Evolutionary conservation across 2,888 invertebrate genomes (phyloP).

Genomic region (Vanessa cardui): DNA sequence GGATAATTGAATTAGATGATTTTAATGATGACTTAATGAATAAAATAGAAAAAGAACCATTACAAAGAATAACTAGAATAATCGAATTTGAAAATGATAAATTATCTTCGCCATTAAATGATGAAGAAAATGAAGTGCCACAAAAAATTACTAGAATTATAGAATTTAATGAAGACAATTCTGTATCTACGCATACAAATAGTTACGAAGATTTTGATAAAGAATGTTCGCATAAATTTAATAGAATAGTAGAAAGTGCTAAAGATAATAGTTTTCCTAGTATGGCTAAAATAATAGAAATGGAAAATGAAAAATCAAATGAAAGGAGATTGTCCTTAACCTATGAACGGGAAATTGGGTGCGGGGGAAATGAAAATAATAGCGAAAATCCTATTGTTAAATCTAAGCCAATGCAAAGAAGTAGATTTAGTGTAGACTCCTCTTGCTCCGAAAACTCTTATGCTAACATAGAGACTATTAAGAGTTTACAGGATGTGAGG

Average conservation of each 20-base stretch:
- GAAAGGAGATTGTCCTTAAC: constrained; percentile 77
- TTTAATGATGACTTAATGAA: constrained; percentile 47
- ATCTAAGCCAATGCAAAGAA: constrained; percentile 69
- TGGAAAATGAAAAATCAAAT: constrained; percentile 79
- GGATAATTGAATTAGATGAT: constrained; percentile 74
- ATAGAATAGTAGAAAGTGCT: constrained; percentile 68
- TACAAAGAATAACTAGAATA: constrained; percentile 76
- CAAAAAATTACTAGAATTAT: constrained; percentile 77
- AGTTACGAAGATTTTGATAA: constrained; percentile 58
- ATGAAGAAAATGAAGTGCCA: constrained; percentile 64
- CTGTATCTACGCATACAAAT: constrained; percentile 65
- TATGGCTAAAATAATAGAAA: constrained; percentile 79
- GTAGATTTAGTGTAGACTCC: constrained; percentile 80
- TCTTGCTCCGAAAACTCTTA: constrained; percentile 83
- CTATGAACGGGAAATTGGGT: constrained; percentile 77
- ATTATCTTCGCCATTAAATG: constrained; percentile 43
- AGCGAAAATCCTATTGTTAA: constrained; percentile 68
- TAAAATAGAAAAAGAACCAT: constrained; percentile 56
- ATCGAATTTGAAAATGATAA: constrained; percentile 68
- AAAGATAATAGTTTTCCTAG: constrained; percentile 74
- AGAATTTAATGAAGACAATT: constrained; percentile 74
- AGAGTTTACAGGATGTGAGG: constrained; percentile 80
- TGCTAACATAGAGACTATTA: constrained; percentile 79
- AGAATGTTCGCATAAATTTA: constrained; percentile 65
- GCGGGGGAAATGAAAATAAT: constrained; percentile 62